Conservation (phyloP, 2,797 vertebrate species). For the Tarsius wallacei region DNA sequence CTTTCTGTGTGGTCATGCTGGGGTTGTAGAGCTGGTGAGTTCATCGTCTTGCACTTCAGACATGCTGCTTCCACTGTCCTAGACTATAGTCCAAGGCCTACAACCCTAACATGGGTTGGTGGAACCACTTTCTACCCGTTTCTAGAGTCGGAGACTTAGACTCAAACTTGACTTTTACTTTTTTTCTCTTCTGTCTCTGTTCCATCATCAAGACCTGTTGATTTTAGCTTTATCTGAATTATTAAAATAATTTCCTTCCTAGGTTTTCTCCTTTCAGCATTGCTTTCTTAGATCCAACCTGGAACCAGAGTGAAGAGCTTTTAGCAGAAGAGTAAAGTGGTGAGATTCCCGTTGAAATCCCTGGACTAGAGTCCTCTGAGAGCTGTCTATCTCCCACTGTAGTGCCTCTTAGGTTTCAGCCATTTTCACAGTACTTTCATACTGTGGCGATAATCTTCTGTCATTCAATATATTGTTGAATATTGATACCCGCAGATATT, state of each 20-base stretch:
- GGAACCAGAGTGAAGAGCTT: not conserved
- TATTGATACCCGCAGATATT: not conserved
- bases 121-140: not conserved
- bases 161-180: not conserved
- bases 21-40: not conserved
- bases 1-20: not conserved
- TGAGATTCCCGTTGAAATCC: not conserved
- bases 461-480: not conserved
- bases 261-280: not conserved
- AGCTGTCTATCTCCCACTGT: not conserved
- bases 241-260: not conserved
- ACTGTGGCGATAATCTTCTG: not conserved
- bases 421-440: not conserved
- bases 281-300: not conserved
- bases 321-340: not conserved
- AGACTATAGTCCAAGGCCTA: not conserved
- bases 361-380: not conserved
- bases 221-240: conserved; percentile 24
- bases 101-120: not conserved
- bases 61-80: not conserved
- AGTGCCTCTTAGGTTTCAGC: not conserved
- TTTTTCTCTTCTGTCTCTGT: not conserved
- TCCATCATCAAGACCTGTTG: not conserved
- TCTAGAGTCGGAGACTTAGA: not conserved
- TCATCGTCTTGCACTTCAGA: not conserved